Percentiles rank a stretch among this genome's conserved stretches.
Conservation (phyloP, 92 coral and sea anemone genomes). For the Ricordea florida region DNA sequence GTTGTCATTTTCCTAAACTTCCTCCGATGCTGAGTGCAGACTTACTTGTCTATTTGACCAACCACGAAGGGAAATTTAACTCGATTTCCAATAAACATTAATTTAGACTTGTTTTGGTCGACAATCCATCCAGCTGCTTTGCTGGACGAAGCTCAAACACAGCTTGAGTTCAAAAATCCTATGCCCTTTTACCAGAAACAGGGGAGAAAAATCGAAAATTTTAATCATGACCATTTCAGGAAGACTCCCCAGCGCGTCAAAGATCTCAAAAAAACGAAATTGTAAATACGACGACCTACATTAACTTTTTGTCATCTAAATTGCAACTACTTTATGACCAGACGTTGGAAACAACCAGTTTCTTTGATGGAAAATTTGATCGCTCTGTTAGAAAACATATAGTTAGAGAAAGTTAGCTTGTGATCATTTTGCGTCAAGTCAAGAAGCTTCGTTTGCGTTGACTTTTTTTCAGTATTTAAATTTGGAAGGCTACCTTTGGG, state of each 20-base stretch:
- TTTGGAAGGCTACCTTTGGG: background rate
- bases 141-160: background rate
- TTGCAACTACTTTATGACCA: too few species aligned
- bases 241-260: conserved; percentile 1
- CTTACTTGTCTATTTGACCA: background rate
- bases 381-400: too few species aligned
- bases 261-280: background rate
- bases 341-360: too few species aligned
- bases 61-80: conserved; percentile 16
- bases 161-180: conserved; percentile 20
- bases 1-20: background rate
- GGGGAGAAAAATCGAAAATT: background rate
- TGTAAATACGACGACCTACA: background rate
- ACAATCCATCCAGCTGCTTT: conserved; percentile 28
- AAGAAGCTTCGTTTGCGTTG: too few species aligned
- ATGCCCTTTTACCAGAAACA: background rate
- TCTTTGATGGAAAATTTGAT: too few species aligned
- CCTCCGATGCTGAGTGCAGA: background rate
- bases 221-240: background rate
- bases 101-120: conserved; percentile 21
- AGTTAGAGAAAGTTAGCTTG: too few species aligned
- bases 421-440: too few species aligned
- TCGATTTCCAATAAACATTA: conserved; percentile 7
- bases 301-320: background rate
- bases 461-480: background rate